A percentile compares a stretch with the other conserved stretches of the same genome.
phyloP scores from a whole-genome alignment of 2,888 invertebrate genomes.

The Chirona hameri region DNA sequence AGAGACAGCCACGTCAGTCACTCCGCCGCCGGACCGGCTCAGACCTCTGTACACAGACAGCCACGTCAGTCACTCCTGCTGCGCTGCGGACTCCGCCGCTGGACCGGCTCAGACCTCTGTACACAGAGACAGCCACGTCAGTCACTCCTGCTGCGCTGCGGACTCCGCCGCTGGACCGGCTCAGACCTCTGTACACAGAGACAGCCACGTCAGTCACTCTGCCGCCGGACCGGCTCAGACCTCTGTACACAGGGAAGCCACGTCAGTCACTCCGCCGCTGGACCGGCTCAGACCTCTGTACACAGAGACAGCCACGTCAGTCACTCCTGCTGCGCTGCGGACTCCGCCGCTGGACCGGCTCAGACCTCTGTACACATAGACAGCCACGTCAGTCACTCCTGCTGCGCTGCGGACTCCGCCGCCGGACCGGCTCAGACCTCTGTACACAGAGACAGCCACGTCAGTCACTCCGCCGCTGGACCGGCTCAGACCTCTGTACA shows the following conservation, averaged over 20 bases:
- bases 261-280: not conserved
- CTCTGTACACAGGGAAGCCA: not conserved
- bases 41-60: not conserved
- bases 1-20: no score
- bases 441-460: not conserved
- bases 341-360: not conserved
- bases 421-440: not conserved
- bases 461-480: not conserved
- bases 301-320: not conserved
- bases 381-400: not conserved
- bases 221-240: not conserved
- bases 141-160: slow-evolving; percentile 1
- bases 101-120: not conserved
- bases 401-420: not conserved
- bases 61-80: not conserved
- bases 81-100: not conserved
- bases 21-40: not conserved
- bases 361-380: not conserved
- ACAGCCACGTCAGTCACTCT: no score
- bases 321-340: slow-evolving; percentile 1
- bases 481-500: not conserved
- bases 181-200: not conserved
- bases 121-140: not conserved
- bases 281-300: not conserved
- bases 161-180: not conserved